Percentiles rank a stretch among this genome's conserved stretches.
phyloP scores from a whole-genome alignment of 2,113 vertebrate genomes.

The Sula dactylatra region DNA sequence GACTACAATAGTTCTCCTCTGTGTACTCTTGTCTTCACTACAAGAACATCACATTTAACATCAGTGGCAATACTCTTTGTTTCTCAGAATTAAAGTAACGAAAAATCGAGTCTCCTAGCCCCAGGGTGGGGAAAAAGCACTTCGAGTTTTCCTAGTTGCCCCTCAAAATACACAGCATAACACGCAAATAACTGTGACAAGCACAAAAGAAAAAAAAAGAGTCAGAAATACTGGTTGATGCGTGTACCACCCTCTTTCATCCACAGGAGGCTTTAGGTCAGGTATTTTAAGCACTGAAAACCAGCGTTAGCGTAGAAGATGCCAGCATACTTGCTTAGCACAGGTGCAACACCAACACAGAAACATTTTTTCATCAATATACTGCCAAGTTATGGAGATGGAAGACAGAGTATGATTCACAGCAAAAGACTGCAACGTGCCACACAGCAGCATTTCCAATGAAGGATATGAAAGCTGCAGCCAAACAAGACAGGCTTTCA shows the following conservation, averaged over 20 bases:
- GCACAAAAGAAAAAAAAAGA: background rate
- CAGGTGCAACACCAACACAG: background rate
- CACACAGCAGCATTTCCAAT: background rate
- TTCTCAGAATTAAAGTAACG: background rate
- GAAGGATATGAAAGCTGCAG: background rate
- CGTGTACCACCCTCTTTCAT: background rate
- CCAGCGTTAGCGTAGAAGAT: fast-evolving
- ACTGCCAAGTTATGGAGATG: background rate
- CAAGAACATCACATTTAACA: background rate
- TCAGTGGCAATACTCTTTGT: background rate
- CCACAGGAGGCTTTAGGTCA: background rate
- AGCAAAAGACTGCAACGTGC: background rate
- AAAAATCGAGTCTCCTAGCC: background rate
- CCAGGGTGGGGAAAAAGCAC: background rate
- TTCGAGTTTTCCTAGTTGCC: background rate
- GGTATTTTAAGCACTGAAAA: background rate
- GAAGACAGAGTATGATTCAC: background rate
- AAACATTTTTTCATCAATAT: background rate
- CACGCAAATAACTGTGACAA: background rate
- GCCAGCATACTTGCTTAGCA: background rate
- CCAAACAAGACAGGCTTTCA: background rate
- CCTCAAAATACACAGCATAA: background rate
- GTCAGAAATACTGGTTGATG: background rate
- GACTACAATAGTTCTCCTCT: background rate
- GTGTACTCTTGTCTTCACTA: background rate